Evolutionary conservation across 2,113 vertebrate species (phyloP), one percentile per base, ranked within the genome.

Genomic region (Campylomormyrus numenius): DNA sequence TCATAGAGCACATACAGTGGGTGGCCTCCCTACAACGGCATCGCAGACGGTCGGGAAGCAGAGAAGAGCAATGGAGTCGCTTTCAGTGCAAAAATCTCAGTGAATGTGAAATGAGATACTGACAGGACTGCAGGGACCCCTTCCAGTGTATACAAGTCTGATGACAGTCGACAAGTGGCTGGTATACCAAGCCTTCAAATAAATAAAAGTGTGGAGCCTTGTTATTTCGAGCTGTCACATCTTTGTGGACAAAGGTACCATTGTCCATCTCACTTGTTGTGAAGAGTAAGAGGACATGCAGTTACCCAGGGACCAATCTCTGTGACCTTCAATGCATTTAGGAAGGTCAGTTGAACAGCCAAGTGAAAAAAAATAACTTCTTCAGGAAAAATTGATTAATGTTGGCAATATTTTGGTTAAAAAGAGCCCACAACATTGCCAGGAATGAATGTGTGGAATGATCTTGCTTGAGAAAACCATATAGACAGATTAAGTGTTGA

Each of bases 101-200:
- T 87, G 93, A 92, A 27, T 53, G 87, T n/a, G 39, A 70, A 86
- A 91, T 91, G 91, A 89, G 93, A 92, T 93, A 94, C 93, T 94
- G 94, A 94, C 94, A 94, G 88, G 89, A 92, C 93, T 92, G 91
- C 90, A 91, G 92, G 92, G 91, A 92, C 92, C 92, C 94, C 94
- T 92, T 92, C 93, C 89, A 87, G 89, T 48, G 89, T 90, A 87
- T 90, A 92, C 90, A 90, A 92, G 90, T 92, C 90, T 92, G 92
- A 94, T 93, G 94, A 94, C 94, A 93, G 92, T 48, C 92, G 90
- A 94, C 92, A 95, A 92, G 92, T 93, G 94, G 93, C 90, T 91
- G 42, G 93, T 92, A 91, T 93, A 93, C 92, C 93, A 48, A 39
- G 89, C 85, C 49, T 77, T 80, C 49, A 53, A 85, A 88, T 87